Conservation (phyloP, 2,888 invertebrate genomes). For the Cephus sareptanus region DNA sequence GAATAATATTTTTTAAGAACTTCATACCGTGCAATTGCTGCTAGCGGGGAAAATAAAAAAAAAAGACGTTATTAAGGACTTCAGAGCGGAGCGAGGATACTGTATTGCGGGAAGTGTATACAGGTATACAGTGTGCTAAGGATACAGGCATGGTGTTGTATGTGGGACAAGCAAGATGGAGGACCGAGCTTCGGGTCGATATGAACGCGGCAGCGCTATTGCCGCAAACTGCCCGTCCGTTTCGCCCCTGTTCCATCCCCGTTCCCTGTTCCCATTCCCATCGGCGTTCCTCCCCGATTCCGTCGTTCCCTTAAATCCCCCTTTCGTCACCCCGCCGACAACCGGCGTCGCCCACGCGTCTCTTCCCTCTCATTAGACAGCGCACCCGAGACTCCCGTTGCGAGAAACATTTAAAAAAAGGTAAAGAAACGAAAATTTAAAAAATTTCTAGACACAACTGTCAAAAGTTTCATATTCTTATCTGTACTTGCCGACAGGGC, state of each 20-base stretch:
- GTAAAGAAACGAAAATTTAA: too few relatives aligned
- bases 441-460: too few relatives aligned
- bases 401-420: not conserved
- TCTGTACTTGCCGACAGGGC: too few relatives aligned
- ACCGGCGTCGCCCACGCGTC: slow-evolving; percentile 14
- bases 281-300: slow-evolving; percentile 8
- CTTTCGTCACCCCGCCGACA: too few relatives aligned
- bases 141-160: slow-evolving; percentile 29
- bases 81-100: too few relatives aligned
- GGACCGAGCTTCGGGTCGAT: slow-evolving; percentile 55
- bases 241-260: slow-evolving; percentile 9
- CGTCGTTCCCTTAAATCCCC: not conserved
- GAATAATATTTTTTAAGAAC: too few relatives aligned
- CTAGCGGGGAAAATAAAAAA: too few relatives aligned
- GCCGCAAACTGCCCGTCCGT: slow-evolving; percentile 35
- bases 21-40: too few relatives aligned
- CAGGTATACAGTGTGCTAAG: not conserved
- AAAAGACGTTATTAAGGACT: too few relatives aligned
- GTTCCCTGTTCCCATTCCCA: slow-evolving; percentile 11
- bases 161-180: slow-evolving; percentile 60
- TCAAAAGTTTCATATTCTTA: too few relatives aligned
- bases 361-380: slow-evolving; percentile 18
- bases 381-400: not conserved
- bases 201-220: slow-evolving; percentile 58
- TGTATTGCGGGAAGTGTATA: too few relatives aligned